Conservation (phyloP, 1,140 invertebrate species). For the Anastrepha obliqua region DNA sequence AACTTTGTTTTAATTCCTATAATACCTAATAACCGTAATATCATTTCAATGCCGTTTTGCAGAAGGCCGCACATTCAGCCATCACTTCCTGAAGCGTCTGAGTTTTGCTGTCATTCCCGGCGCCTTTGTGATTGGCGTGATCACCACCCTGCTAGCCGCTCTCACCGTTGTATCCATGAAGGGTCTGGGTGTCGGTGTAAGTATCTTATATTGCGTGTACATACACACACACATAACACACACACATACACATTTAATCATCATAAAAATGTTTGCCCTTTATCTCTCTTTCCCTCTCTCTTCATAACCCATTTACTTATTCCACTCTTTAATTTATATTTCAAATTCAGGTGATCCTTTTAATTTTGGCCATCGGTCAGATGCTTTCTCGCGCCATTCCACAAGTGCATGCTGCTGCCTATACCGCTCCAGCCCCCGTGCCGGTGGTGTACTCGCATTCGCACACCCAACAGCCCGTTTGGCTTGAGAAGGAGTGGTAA, state of each 20-base stretch:
- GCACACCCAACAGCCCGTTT: slow-evolving; percentile 71
- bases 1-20: too few relatives aligned
- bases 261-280: background rate
- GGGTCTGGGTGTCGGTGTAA: slow-evolving; percentile 78
- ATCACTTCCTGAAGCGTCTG: slow-evolving; percentile 78
- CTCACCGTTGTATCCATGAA: slow-evolving; percentile 80
- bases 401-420: slow-evolving; percentile 66
- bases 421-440: slow-evolving; percentile 65
- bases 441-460: slow-evolving; percentile 72
- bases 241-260: background rate
- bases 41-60: slow-evolving; percentile 33
- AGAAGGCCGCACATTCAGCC: slow-evolving; percentile 78
- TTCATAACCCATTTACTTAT: background rate
- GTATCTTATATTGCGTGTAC: background rate
- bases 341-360: slow-evolving; percentile 63
- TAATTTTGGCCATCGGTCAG: slow-evolving; percentile 72
- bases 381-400: slow-evolving; percentile 71
- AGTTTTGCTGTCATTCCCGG: slow-evolving; percentile 78
- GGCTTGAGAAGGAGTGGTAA: slow-evolving; percentile 73
- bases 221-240: background rate
- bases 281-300: too few relatives aligned
- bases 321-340: background rate
- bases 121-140: slow-evolving; percentile 79
- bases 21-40: too few relatives aligned
- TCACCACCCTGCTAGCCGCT: slow-evolving; percentile 78